Evolutionary conservation across 1,140 invertebrate genomes (phyloP), one percentile per base, ranked within the genome.

Genomic region (Drosophila lacteicornis): DNA sequence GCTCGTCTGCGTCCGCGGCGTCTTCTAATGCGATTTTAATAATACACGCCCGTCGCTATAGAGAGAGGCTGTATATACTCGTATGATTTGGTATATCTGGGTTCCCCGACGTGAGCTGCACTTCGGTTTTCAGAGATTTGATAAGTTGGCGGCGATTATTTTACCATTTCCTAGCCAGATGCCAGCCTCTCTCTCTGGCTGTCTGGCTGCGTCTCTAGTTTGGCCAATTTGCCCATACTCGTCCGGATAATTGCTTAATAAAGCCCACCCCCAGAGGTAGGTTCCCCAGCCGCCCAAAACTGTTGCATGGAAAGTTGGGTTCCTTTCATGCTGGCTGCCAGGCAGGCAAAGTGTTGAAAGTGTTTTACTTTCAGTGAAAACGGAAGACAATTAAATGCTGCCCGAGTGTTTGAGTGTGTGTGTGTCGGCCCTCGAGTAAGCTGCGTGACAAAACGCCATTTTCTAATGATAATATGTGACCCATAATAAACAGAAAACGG

Each of bases 11-110:
- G 42, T 43, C 57, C 33, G 60, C 82, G 79, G 79, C 83, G 76
- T 87, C 85, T 91, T 91, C 87, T 91, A 91, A 91, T 91, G 88
- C 87, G 87, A 82, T 91, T 91, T 91, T 91, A 91, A 91, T 91
- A 91, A 91, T 88, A 91, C 85, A 87, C 86, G 86, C 86, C 86
- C 82, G 86, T 90, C 83, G 77, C 71, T 66, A 19, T 45, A 25
- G 43, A 42, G 43, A 42, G 76, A 60, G 75, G 57, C 51, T 55
- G 49, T 45, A 33, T 36, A 42, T 46, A 51, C 61, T 30, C 60
- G 51, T 60, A 55, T 51, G 62, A n/a, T 30, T 5, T 57, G 9
- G 4, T 25, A 33, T 15, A 56, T 49, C 68, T 55, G 51, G 33
- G 33, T 38, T 22, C 51, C 51, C 33, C 53, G 53, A 36, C 53